These are phyloP conservation scores for Erebia ligea DNA, from an alignment of 2,888 invertebrate genomes.

Conservation along the genomic window DNA sequence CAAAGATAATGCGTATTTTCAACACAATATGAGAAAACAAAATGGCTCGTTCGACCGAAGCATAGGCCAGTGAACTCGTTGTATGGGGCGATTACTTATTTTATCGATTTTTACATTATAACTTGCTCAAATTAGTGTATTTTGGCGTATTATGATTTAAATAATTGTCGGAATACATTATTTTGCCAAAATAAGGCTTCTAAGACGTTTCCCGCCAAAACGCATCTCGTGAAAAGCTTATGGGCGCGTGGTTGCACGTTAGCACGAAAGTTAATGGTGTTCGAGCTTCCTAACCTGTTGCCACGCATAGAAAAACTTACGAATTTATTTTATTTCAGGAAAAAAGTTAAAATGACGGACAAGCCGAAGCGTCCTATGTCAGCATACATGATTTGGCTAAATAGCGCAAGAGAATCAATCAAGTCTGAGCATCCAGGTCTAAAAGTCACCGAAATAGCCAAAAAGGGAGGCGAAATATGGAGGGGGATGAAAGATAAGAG, in stretches of 20 bases:
- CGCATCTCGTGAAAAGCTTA: constrained; percentile 65
- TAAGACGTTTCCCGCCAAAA: constrained; percentile 82
- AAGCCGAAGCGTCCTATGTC: constrained; percentile 97
- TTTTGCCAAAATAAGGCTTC: constrained; percentile 41
- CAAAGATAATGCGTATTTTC: constrained; percentile 80
- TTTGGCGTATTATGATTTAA: constrained; percentile 42
- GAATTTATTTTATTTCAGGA: constrained; percentile 62
- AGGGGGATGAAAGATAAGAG: constrained; percentile 93
- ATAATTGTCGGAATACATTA: constrained; percentile 34
- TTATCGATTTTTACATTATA: constrained; percentile 49
- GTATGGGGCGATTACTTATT: constrained; percentile 74
- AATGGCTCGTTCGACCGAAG: constrained; percentile 82
- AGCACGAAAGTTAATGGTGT: constrained; percentile 42
- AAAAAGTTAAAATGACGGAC: constrained; percentile 89
- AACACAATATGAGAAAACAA: constrained; percentile 82
- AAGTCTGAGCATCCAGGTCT: constrained; percentile 96
- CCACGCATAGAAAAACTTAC: constrained; percentile 59
- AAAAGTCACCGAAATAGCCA: constrained; percentile 95
- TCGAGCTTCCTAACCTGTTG: constrained; percentile 52
- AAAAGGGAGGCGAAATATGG: constrained; percentile 98
- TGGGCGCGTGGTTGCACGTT: constrained; percentile 57
- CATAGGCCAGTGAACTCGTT: constrained; percentile 81
- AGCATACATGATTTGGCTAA: constrained; percentile 98
- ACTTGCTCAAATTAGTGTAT: constrained; percentile 44
- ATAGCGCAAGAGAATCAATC: constrained; percentile 92